A percentile compares a stretch with the other conserved stretches of the same genome.
Conservation (phyloP, 2,113 vertebrate genomes). For the Scortum barcoo region DNA sequence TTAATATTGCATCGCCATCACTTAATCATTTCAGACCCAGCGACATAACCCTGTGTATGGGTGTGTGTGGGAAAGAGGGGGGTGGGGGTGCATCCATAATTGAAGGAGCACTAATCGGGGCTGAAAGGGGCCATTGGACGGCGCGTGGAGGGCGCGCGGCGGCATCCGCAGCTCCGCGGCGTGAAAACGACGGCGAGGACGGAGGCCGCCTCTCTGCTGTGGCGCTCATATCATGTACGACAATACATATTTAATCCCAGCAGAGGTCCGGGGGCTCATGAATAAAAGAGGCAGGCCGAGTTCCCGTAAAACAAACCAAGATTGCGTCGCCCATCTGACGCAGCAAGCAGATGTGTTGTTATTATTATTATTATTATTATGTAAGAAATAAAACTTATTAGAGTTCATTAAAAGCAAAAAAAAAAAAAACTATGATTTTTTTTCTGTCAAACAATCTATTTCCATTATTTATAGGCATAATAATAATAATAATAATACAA, state of each 20-base stretch:
- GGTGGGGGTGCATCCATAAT: constrained; percentile 93
- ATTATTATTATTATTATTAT: too few relatives aligned
- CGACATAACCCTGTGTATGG: constrained; percentile 87
- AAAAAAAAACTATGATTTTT: not conserved
- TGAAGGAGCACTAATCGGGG: constrained; percentile 86
- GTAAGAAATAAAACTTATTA: not conserved
- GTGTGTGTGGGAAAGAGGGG: too few relatives aligned
- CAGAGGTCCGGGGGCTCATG: constrained; percentile 79
- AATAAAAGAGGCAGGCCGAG: constrained; percentile 80
- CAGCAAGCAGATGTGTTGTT: too few relatives aligned
- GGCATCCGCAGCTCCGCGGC: constrained; percentile 13
- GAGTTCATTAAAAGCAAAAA: not conserved
- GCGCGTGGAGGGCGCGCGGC: constrained; percentile 13
- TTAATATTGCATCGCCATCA: constrained; percentile 92
- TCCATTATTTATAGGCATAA: not conserved
- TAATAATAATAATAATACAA: not conserved
- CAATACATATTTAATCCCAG: constrained; percentile 86
- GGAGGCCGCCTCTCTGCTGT: constrained; percentile 31
- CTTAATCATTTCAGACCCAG: constrained; percentile 91
- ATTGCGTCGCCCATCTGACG: constrained; percentile 26
- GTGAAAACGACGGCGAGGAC: constrained; percentile 35
- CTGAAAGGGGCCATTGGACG: constrained; percentile 63
- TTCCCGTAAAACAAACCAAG: constrained; percentile 56
- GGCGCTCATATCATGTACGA: constrained; percentile 55
- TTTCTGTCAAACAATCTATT: not conserved